A percentile compares a stretch with the other conserved stretches of the same genome.
Evolutionary conservation across 2,113 vertebrate genomes (phyloP).

Genomic region (Rhea pennata): DNA sequence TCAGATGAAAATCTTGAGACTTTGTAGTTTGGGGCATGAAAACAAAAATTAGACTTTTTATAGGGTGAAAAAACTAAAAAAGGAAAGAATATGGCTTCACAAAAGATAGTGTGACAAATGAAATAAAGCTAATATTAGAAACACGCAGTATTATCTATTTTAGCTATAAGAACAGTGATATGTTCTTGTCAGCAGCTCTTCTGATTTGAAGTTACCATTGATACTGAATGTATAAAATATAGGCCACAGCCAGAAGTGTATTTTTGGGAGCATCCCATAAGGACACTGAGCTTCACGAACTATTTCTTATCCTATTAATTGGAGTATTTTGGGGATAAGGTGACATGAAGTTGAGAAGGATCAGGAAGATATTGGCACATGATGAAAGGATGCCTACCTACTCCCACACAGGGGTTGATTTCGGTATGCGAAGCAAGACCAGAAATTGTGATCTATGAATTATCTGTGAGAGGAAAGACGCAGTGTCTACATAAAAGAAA

Average conservation of each 20-base stretch:
- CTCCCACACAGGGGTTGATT: rapidly evolving
- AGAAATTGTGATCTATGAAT: background rate
- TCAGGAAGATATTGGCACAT: background rate
- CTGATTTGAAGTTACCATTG: background rate
- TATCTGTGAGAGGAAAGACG: background rate
- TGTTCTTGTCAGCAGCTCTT: constrained; percentile 10
- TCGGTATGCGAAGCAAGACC: background rate
- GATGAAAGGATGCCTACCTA: background rate
- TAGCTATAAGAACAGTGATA: background rate
- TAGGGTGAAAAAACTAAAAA: background rate
- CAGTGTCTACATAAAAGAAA: background rate
- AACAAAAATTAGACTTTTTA: background rate
- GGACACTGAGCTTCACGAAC: background rate
- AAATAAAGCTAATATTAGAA: constrained; percentile 20
- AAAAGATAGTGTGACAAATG: background rate
- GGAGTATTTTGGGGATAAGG: background rate
- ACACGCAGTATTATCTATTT: background rate
- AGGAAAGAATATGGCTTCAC: background rate
- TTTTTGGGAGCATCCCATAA: constrained; percentile 40
- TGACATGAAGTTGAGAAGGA: background rate
- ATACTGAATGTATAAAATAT: constrained; percentile 33
- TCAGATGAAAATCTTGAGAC: background rate
- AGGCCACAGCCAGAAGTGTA: constrained; percentile 30
- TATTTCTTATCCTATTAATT: constrained; percentile 9
- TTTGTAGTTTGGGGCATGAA: background rate